phyloP scores from a whole-genome alignment of 2,888 invertebrate species.

The Pterostichus madidus region DNA sequence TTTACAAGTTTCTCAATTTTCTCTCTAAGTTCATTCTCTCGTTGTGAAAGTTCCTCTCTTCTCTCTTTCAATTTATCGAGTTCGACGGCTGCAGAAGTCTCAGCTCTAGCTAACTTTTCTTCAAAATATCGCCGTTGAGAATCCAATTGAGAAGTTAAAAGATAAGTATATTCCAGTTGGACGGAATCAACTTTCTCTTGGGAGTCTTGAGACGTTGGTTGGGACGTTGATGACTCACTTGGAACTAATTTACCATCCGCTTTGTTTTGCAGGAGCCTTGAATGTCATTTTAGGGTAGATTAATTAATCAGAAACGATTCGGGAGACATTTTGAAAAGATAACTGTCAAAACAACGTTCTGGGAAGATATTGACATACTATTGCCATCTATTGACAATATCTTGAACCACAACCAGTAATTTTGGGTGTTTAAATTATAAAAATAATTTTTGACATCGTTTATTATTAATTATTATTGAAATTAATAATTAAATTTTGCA shows the following conservation, averaged over 20 bases:
- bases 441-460: too few species aligned
- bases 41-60: slow-evolving; percentile 73
- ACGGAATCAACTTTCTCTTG: slow-evolving; percentile 95
- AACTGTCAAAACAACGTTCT: too few species aligned
- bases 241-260: slow-evolving; percentile 97
- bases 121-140: slow-evolving; percentile 96
- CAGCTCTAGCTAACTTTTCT: slow-evolving; percentile 78
- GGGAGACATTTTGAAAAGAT: neutral
- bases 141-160: slow-evolving; percentile 96
- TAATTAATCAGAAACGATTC: neutral
- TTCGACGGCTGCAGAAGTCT: slow-evolving; percentile 73
- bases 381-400: too few species aligned
- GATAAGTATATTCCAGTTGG: slow-evolving; percentile 97
- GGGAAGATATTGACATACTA: too few species aligned
- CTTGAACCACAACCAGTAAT: too few species aligned
- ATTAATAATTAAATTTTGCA: too few species aligned
- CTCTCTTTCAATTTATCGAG: slow-evolving; percentile 80
- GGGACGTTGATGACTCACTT: slow-evolving; percentile 68
- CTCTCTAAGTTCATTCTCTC: slow-evolving; percentile 78
- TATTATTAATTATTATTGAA: too few species aligned
- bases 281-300: too few species aligned
- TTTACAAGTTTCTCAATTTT: slow-evolving; percentile 80
- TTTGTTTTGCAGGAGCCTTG: slow-evolving; percentile 93
- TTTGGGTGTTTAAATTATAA: too few species aligned
- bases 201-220: slow-evolving; percentile 72